phyloP scores from a whole-genome alignment of 1,140 invertebrate genomes.

The Bombus pascuorum region DNA sequence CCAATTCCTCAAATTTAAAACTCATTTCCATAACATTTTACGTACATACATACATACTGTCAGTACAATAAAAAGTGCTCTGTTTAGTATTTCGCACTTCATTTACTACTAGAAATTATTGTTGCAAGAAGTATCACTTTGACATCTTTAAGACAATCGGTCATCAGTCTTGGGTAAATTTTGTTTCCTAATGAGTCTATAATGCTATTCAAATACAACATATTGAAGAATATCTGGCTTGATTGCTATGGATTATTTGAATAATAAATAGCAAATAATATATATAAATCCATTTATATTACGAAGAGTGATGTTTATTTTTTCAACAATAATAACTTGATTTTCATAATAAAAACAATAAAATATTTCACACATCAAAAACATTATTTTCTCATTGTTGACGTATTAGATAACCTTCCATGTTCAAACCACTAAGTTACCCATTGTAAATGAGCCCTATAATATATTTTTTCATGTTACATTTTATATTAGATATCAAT shows the following conservation, averaged over 20 bases:
- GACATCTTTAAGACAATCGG: slow-evolving; percentile 49
- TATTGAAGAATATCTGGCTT: slow-evolving; percentile 58
- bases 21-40: slow-evolving; percentile 61
- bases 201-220: slow-evolving; percentile 56
- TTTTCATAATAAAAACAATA: slow-evolving; percentile 49
- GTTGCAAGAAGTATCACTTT: slow-evolving; percentile 60
- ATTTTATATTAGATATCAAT: slow-evolving; percentile 43
- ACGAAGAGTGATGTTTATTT: slow-evolving; percentile 49
- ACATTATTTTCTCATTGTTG: slow-evolving; percentile 16
- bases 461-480: slow-evolving; percentile 33
- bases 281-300: slow-evolving; percentile 28
- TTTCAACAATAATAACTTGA: slow-evolving; percentile 49
- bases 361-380: slow-evolving; percentile 39
- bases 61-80: slow-evolving; percentile 65
- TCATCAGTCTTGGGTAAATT: slow-evolving; percentile 58
- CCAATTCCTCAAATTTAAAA: slow-evolving; percentile 72
- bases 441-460: slow-evolving; percentile 45
- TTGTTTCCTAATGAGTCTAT: slow-evolving; percentile 50
- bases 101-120: slow-evolving; percentile 67
- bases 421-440: slow-evolving; percentile 38
- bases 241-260: slow-evolving; percentile 46
- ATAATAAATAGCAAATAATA: slow-evolving; percentile 53
- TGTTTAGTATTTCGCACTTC: slow-evolving; percentile 59
- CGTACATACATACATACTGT: slow-evolving; percentile 67
- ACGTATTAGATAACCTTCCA: slow-evolving; percentile 22